These are phyloP conservation scores for Podotricha telesiphe DNA, from an alignment of 2,888 invertebrate genomes.

Conservation along the genomic window DNA sequence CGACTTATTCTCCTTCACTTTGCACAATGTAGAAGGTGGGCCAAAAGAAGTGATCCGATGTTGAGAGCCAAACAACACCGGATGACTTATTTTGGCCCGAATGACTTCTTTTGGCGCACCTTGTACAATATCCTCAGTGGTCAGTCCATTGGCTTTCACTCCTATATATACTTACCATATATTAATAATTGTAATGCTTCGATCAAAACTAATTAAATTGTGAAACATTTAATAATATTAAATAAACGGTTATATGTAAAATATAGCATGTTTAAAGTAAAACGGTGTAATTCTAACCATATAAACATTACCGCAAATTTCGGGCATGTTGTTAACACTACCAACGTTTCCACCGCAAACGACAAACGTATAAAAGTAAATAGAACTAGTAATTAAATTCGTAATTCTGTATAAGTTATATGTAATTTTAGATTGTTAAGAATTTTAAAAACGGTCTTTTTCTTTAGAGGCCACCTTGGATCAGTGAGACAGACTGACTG, in stretches of 20 bases:
- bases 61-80: too few species aligned
- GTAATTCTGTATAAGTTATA: background rate
- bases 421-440: background rate
- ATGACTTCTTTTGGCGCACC: too few species aligned
- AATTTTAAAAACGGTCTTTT: background rate
- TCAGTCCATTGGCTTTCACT: too few species aligned
- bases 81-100: too few species aligned
- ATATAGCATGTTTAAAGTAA: constrained; percentile 1
- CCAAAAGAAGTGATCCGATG: too few species aligned
- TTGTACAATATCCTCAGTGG: too few species aligned
- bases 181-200: too few species aligned
- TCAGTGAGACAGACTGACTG: too few species aligned
- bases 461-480: too few species aligned
- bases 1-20: too few species aligned
- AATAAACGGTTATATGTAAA: constrained; percentile 6
- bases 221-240: constrained; percentile 2
- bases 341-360: constrained; percentile 7
- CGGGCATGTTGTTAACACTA: constrained; percentile 23
- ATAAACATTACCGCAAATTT: constrained; percentile 25
- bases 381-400: background rate
- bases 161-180: too few species aligned
- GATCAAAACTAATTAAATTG: background rate
- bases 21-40: too few species aligned
- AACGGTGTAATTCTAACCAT: constrained; percentile 22
- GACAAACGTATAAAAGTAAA: constrained; percentile 12